Conservation (phyloP, 2,888 invertebrate genomes). For the Ectemnius lituratus region DNA sequence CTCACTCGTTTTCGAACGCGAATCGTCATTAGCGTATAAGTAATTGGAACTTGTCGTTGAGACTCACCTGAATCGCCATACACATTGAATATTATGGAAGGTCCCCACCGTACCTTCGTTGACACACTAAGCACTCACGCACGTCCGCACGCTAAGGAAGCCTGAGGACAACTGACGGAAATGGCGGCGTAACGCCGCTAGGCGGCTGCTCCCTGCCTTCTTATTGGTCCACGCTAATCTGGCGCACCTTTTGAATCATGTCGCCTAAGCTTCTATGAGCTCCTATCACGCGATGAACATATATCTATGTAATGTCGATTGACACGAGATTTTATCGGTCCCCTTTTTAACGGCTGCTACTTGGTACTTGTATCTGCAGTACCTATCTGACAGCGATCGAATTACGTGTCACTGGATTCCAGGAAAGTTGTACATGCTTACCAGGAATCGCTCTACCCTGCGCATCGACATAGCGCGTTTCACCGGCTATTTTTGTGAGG, state of each 20-base stretch:
- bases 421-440: too few relatives aligned
- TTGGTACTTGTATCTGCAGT: too few relatives aligned
- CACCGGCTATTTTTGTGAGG: too few relatives aligned
- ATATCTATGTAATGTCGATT: neutral
- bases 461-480: too few relatives aligned
- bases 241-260: constrained; percentile 39
- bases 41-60: neutral
- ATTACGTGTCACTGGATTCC: too few relatives aligned
- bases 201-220: constrained; percentile 1
- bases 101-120: constrained; percentile 74
- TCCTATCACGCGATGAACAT: neutral
- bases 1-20: neutral
- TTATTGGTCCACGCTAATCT: neutral
- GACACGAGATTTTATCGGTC: neutral
- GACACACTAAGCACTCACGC: constrained; percentile 61
- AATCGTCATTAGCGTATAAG: neutral
- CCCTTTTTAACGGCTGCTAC: constrained; percentile 4
- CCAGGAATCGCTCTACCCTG: too few relatives aligned
- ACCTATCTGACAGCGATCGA: too few relatives aligned
- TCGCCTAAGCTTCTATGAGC: neutral
- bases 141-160: constrained; percentile 69
- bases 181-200: constrained; percentile 41
- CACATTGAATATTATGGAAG: constrained; percentile 86
- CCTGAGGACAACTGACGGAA: constrained; percentile 71
- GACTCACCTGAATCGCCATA: constrained; percentile 91